Percentiles rank a stretch among this genome's conserved stretches.
These are phyloP conservation scores for Eulithis testata DNA, from an alignment of 2,888 invertebrate species.

Conservation along the genomic window DNA sequence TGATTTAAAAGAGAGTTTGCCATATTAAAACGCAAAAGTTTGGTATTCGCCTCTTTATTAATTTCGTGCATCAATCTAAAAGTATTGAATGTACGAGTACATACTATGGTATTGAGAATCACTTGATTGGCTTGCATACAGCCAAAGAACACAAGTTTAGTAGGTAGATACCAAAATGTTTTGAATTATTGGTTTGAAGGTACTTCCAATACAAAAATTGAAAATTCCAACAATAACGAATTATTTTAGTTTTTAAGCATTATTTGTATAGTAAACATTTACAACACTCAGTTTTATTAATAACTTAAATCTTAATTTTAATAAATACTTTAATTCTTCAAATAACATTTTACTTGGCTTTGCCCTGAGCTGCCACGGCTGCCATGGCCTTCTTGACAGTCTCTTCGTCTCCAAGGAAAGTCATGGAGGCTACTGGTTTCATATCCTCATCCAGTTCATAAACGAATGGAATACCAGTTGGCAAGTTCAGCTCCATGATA, in stretches of 20 bases:
- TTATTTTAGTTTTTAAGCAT: background rate
- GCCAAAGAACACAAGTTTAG: constrained; percentile 1
- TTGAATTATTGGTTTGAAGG: too few relatives aligned
- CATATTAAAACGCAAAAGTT: constrained; percentile 49
- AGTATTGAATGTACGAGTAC: background rate
- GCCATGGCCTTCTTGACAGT: constrained; percentile 91
- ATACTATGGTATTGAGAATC: constrained; percentile 7
- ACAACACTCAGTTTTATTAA: constrained; percentile 12
- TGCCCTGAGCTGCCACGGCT: constrained; percentile 91
- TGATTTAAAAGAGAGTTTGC: constrained; percentile 77
- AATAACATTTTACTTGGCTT: constrained; percentile 84
- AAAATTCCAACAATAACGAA: too few relatives aligned
- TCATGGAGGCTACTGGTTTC: constrained; percentile 88
- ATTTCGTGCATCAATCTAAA: background rate
- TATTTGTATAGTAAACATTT: background rate
- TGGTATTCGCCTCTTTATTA: constrained; percentile 39
- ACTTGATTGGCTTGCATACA: constrained; percentile 39
- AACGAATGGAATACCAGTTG: constrained; percentile 92
- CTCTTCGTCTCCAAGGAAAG: constrained; percentile 91
- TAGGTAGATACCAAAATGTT: too few relatives aligned
- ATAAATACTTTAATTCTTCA: constrained; percentile 29
- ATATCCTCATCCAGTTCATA: constrained; percentile 89
- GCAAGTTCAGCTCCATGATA: constrained; percentile 90
- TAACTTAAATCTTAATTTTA: constrained; percentile 3
- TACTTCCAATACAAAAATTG: too few relatives aligned